Conservation (phyloP, 2,113 vertebrate species). For the Poecile atricapillus region DNA sequence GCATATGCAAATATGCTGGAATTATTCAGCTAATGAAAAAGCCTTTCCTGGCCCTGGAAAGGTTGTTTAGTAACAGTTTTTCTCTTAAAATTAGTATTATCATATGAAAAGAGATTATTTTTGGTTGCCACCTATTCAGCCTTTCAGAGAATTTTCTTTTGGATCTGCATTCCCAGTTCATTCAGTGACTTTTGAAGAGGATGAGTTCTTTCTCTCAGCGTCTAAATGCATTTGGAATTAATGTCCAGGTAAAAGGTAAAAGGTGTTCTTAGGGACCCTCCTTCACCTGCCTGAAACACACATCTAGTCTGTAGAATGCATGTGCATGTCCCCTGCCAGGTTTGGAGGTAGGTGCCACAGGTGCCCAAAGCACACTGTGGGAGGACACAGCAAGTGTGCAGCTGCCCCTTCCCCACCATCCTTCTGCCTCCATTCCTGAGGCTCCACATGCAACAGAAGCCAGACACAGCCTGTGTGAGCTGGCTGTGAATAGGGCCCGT, state of each 20-base stretch:
- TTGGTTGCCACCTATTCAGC: not conserved
- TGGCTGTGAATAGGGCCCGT: not conserved
- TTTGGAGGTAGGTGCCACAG: not conserved
- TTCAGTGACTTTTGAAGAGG: not conserved
- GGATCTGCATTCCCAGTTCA: not conserved
- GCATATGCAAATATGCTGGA: not conserved
- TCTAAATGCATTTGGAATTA: not conserved
- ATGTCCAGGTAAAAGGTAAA: not conserved
- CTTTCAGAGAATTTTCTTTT: not conserved
- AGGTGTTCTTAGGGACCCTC: not conserved
- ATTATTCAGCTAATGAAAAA: not conserved
- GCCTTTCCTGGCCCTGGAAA: not conserved
- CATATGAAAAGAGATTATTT: not conserved
- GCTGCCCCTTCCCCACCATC: not conserved
- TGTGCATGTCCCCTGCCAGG: fast-evolving
- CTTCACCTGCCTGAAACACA: not conserved
- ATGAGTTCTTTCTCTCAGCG: not conserved
- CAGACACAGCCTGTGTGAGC: not conserved
- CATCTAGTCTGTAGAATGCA: not conserved
- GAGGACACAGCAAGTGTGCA: not conserved
- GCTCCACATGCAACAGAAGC: not conserved
- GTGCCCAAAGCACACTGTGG: not conserved
- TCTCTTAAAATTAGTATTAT: not conserved
- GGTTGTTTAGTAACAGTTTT: not conserved
- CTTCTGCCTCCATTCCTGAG: not conserved